Conservation (phyloP, 2,888 invertebrate genomes). For the Amphipoea lucens region DNA sequence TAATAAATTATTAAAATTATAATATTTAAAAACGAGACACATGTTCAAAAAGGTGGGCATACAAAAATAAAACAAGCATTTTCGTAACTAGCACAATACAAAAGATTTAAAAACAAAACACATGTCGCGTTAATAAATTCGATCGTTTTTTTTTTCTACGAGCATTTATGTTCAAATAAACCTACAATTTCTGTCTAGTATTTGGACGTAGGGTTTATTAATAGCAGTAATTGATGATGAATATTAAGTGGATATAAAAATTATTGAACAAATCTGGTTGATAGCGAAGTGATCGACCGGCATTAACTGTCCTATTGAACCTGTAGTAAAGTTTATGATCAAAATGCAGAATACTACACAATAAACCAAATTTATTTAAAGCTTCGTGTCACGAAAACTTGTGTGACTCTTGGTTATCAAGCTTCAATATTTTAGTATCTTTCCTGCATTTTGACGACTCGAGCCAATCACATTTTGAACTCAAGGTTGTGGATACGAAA, state of each 20-base stretch:
- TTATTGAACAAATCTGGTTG: not conserved
- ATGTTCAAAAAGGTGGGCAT: slow-evolving; percentile 56
- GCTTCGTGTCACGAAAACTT: slow-evolving; percentile 40
- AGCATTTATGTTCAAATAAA: not conserved
- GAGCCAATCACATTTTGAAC: slow-evolving; percentile 11
- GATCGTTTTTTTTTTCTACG: not conserved
- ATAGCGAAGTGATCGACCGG: no score
- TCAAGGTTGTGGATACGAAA: slow-evolving; percentile 26
- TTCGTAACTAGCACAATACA: slow-evolving; percentile 29
- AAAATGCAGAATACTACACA: slow-evolving; percentile 15
- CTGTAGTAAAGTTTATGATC: slow-evolving; percentile 14
- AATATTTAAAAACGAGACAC: slow-evolving; percentile 48
- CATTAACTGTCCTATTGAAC: not conserved
- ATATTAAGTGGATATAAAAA: not conserved
- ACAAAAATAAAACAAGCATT: slow-evolving; percentile 23
- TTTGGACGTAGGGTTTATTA: slow-evolving; percentile 10
- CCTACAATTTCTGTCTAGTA: slow-evolving; percentile 45
- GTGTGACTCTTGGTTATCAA: slow-evolving; percentile 40
- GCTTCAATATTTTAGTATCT: slow-evolving; percentile 25
- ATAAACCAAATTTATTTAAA: slow-evolving; percentile 38
- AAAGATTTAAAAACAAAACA: slow-evolving; percentile 36
- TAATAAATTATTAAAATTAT: slow-evolving; percentile 21
- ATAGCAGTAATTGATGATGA: slow-evolving; percentile 15
- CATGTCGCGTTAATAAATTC: slow-evolving; percentile 54
- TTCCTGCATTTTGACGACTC: slow-evolving; percentile 1